Evolutionary conservation across 1,140 invertebrate genomes (phyloP), one percentile per base, ranked within the genome.

Genomic region (Sitophilus oryzae): DNA sequence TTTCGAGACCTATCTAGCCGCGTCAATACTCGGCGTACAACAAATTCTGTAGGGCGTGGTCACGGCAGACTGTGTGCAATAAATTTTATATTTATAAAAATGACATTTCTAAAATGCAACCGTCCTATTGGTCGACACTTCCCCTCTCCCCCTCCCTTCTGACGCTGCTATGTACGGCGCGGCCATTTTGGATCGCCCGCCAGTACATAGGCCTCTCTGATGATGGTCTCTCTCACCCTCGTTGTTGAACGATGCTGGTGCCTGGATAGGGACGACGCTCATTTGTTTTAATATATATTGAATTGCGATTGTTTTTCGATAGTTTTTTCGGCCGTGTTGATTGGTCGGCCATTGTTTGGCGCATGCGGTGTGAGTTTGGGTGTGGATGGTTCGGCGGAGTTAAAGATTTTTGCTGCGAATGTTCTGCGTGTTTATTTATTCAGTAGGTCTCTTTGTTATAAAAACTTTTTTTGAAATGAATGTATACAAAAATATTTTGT

Each of bases 21-120:
- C 52, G 40, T 54, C 52, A 54, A 54, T 54, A 54, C 23, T 44
- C 8, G n/a, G n/a, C n/a, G n/a, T 18, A 52, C 52, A 23, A 54
- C 23, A 54, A 54, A 54, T 55, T 51, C 21, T n/a, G 23, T 23
- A 21, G 53, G 53, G 53, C 46, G 53, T 55, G 53, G 53, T 18
- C 30, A 11, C 10, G n/a, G n/a, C n/a, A n/a, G n/a, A n/a, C n/a
- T n/a, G n/a, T n/a, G n/a, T n/a, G 44, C 53, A 48, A 55, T 55
- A 55, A 55, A 55, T 55, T 55, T 35, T 48, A 55, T 55, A 55
- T 55, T 54, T 55, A 42, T 55, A 55, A 55, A 54, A 55, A 55
- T 14, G n/a, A n/a, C 11, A 23, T 36, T 25, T 25, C 51, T 38
- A 53, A 53, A 53, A 35, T 53, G 51, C 51, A 53, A 46, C 21